Base-by-base conservation (phyloP, 2,888 invertebrate genomes). In the Mythimna vitellina region DNA sequence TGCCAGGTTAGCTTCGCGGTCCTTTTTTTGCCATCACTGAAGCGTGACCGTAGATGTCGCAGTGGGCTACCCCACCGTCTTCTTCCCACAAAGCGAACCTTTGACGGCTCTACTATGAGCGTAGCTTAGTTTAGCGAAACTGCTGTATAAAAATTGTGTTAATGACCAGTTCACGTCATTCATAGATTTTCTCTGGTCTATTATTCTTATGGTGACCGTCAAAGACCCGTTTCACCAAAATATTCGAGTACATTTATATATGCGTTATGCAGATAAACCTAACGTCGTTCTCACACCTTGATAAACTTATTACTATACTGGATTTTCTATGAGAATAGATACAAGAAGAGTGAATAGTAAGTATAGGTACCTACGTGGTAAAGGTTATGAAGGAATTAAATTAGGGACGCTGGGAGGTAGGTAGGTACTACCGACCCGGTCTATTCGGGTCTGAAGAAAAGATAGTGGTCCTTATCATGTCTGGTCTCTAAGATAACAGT, bases 141-240 rank as follows among this genome's bases (percentile, higher is more conserved):
- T 35, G 4, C 25, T 20, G 8, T 29, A 14, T 7, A 29, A 29
- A 3, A 29, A n/a, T n/a, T n/a, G n/a, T n/a, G n/a, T n/a, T n/a
- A n/a, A n/a, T n/a, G n/a, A n/a, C 29, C 38, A 38, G 49, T 49
- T 12, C 14, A 76, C 29, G 14, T 56, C 4, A 60, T 61, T 51
- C 51, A 69, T 69, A 53, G 29, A 63, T 77, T 77, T 68, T 62
- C 32, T 63, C 14, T 54, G 29, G 12, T 64, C 25, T 51, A 46
- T 53, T 71, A 63, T 14, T 46, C 63, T 8, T 35, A 67, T 35
- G 20, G 32, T 17, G 9, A 20, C 20, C 20, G 25, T 12, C 64
- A 22, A 65, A 56, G 29, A 38, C n/a, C 29, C 17, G 46, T 62
- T 49, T 49, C 38, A 20, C 61, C 22, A 60, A 2, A 42, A 56